Conservation (phyloP, 2,888 invertebrate genomes). For the Drosophila longiperda region DNA sequence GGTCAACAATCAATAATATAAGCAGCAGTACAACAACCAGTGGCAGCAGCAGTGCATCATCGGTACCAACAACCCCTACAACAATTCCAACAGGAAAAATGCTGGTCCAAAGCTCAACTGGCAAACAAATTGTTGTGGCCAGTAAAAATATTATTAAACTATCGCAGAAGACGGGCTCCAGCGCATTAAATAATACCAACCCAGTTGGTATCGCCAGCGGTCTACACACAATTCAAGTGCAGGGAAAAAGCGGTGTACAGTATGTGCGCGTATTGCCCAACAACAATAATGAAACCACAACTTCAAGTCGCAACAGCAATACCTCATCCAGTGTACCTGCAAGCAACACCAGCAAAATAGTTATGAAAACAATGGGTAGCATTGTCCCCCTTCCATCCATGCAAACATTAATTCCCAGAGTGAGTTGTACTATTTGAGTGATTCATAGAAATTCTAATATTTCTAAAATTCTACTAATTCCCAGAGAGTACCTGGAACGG, state of each 20-base stretch:
- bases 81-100: conserved; percentile 64
- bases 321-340: conserved; percentile 26
- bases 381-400: conserved; percentile 71
- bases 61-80: conserved; percentile 18
- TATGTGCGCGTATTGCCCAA: conserved; percentile 88
- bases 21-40: conserved; percentile 9
- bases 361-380: conserved; percentile 74
- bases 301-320: conserved; percentile 23
- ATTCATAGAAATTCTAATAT: neutral
- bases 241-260: conserved; percentile 86
- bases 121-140: conserved; percentile 82
- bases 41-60: conserved; percentile 13
- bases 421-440: conserved; percentile 24
- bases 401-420: conserved; percentile 67
- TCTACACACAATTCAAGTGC: conserved; percentile 82
- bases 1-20: conserved; percentile 34
- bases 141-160: conserved; percentile 82
- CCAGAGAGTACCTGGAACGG: conserved; percentile 15
- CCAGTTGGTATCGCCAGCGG: conserved; percentile 32
- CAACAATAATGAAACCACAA: conserved; percentile 45
- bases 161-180: conserved; percentile 68
- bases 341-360: conserved; percentile 65
- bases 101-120: conserved; percentile 73
- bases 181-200: conserved; percentile 10
- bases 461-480: neutral